These are phyloP conservation scores for Lithophane semibrunnea DNA, from an alignment of 2,888 invertebrate species.

Conservation along the genomic window DNA sequence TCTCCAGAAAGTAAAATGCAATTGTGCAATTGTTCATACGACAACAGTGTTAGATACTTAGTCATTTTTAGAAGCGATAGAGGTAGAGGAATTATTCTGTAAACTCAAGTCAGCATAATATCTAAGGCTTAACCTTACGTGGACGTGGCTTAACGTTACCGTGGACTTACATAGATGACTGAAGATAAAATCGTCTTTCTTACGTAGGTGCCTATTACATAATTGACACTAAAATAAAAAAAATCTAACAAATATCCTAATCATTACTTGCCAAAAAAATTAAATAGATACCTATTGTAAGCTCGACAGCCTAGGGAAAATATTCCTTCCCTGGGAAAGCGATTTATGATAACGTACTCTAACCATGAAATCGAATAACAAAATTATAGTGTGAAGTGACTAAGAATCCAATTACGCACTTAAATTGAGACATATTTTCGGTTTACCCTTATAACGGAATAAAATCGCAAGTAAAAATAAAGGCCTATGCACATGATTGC, in stretches of 20 bases:
- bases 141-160: too few relatives aligned
- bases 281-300: not conserved
- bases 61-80: constrained; percentile 3
- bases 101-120: not conserved
- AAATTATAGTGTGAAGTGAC: not conserved
- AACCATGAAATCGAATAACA: constrained; percentile 12
- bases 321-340: constrained; percentile 3
- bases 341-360: not conserved
- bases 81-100: not conserved
- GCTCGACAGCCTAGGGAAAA: not conserved
- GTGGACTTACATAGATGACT: not conserved
- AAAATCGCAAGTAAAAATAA: constrained; percentile 1
- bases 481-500: not conserved
- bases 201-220: not conserved
- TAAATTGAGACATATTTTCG: constrained; percentile 16
- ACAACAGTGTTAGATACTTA: constrained; percentile 20
- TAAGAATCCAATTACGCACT: not conserved
- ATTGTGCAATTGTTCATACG: constrained; percentile 61
- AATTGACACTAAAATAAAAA: not conserved
- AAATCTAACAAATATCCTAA: not conserved
- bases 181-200: not conserved
- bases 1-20: constrained; percentile 82
- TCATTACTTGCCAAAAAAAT: not conserved
- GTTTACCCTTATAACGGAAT: not conserved
- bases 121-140: too few relatives aligned